Percentiles rank a stretch among this genome's conserved stretches.
Evolutionary conservation across 2,888 invertebrate genomes (phyloP).

Genomic region (Mythimna impura): DNA sequence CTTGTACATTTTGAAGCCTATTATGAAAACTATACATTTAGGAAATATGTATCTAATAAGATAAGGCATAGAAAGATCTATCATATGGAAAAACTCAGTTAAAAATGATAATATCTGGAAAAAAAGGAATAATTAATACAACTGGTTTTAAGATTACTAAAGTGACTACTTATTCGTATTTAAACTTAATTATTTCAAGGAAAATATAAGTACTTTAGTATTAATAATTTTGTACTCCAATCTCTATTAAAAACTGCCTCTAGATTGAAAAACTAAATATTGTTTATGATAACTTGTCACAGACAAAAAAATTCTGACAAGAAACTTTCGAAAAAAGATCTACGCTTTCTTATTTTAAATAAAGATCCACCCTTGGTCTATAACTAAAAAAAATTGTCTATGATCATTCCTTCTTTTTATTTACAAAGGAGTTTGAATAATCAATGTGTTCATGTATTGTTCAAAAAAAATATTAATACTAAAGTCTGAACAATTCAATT

Average conservation of each 20-base stretch:
- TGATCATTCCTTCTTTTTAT: neutral
- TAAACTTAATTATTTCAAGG: slow-evolving; percentile 47
- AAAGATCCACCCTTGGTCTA: neutral
- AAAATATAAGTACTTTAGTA: slow-evolving; percentile 52
- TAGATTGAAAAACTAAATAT: neutral
- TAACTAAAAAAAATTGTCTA: neutral
- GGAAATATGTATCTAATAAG: too few relatives aligned
- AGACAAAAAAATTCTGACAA: too few relatives aligned
- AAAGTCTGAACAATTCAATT: slow-evolving; percentile 44
- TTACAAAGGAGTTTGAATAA: too few relatives aligned
- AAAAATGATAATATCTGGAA: neutral
- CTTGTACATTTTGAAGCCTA: slow-evolving; percentile 1
- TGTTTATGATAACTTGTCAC: neutral
- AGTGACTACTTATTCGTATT: slow-evolving; percentile 25
- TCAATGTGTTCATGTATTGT: neutral
- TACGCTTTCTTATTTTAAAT: neutral
- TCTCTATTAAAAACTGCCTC: neutral
- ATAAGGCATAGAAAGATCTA: too few relatives aligned
- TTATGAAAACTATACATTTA: neutral
- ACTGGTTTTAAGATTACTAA: neutral
- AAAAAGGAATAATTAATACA: too few relatives aligned
- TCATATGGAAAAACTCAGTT: too few relatives aligned
- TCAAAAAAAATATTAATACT: slow-evolving; percentile 42
- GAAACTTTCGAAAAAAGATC: too few relatives aligned
- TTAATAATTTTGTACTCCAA: slow-evolving; percentile 35